These are phyloP conservation scores for Osmerus mordax DNA, from an alignment of 2,113 vertebrate genomes.

Conservation along the genomic window DNA sequence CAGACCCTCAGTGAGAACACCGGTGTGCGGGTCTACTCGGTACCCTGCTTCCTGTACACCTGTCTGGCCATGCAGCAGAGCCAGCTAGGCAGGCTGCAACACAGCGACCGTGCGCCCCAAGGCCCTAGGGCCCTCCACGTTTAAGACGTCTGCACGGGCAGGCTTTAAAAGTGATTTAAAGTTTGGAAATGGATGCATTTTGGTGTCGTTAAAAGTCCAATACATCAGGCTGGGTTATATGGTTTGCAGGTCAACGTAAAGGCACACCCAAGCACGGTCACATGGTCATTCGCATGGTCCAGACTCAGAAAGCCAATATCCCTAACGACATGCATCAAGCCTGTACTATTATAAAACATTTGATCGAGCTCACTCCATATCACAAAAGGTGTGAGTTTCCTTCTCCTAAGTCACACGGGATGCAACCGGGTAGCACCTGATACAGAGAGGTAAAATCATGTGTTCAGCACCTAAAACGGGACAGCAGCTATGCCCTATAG, in stretches of 20 bases:
- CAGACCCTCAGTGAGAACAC: neutral
- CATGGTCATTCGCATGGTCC: slow-evolving; percentile 12
- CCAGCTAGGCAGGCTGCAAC: neutral
- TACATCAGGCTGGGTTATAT: neutral
- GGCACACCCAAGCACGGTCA: slow-evolving; percentile 29
- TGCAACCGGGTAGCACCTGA: neutral
- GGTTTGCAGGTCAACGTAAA: slow-evolving; percentile 30
- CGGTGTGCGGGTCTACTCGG: neutral
- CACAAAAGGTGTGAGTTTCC: too few relatives aligned
- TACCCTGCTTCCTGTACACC: too few relatives aligned
- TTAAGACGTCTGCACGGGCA: too few relatives aligned
- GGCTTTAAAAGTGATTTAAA: too few relatives aligned
- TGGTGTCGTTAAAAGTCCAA: too few relatives aligned
- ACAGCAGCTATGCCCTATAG: slow-evolving; percentile 7
- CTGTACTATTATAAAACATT: too few relatives aligned
- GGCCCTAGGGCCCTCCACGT: too few relatives aligned
- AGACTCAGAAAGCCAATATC: neutral
- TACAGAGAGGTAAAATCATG: neutral
- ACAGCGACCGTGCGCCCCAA: too few relatives aligned
- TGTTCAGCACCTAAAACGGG: slow-evolving; percentile 11
- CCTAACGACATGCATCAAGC: neutral
- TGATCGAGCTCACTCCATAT: too few relatives aligned
- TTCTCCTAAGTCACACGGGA: too few relatives aligned
- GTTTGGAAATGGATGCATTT: too few relatives aligned
- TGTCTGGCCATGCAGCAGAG: neutral